Evolutionary conservation across 2,797 vertebrate species (phyloP).

Genomic region (Paramormyrops hopkinsi): DNA sequence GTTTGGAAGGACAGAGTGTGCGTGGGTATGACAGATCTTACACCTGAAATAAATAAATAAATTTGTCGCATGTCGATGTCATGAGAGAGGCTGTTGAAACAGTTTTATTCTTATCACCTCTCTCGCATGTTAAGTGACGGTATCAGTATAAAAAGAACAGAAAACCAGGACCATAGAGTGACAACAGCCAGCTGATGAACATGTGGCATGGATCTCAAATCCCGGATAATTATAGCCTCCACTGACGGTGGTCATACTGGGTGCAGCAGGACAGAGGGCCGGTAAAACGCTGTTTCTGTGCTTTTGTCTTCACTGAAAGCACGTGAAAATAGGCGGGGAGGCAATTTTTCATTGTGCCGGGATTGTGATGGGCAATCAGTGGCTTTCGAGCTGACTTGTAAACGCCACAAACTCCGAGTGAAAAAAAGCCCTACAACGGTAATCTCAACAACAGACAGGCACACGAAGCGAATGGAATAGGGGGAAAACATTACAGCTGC

Average conservation of each 20-base stretch:
- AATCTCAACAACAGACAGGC: not conserved
- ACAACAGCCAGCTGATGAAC: not conserved
- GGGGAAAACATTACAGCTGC: too few relatives aligned
- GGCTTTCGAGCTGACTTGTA: constrained; percentile 4
- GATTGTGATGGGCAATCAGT: not conserved
- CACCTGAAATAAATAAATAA: not conserved
- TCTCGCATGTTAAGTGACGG: not conserved
- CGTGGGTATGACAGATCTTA: not conserved
- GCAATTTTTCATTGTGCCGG: not conserved
- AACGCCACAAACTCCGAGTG: not conserved
- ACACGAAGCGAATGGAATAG: not conserved
- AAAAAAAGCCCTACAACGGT: not conserved
- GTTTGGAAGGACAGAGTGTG: not conserved
- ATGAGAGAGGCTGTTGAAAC: not conserved
- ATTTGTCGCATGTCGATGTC: not conserved
- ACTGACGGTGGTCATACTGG: not conserved
- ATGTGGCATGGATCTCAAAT: not conserved
- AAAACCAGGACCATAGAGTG: not conserved
- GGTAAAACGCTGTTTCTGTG: not conserved
- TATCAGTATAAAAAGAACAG: not conserved
- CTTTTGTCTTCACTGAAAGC: constrained; percentile 18
- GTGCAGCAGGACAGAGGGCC: not conserved
- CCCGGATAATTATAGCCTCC: constrained; percentile 8
- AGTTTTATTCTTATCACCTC: not conserved
- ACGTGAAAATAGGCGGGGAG: not conserved